Evolutionary conservation across 2,888 invertebrate species (phyloP).

Genomic region (Ormyrus pomaceus): DNA sequence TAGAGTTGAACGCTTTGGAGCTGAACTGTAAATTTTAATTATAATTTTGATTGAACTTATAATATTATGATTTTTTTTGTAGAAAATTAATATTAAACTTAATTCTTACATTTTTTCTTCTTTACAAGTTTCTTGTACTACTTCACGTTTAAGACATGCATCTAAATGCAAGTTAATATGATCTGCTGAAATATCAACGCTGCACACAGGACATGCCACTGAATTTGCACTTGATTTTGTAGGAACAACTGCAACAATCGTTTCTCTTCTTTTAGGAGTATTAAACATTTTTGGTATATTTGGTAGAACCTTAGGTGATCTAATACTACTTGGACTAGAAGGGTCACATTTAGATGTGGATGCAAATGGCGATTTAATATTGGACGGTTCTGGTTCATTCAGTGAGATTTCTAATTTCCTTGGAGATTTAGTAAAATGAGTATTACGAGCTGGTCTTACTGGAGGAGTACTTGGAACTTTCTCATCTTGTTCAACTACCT

Average conservation of each 20-base stretch:
- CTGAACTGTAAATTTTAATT: constrained; percentile 21
- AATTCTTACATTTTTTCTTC: constrained; percentile 59
- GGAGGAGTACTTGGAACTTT: constrained; percentile 52
- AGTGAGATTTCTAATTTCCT: constrained; percentile 34
- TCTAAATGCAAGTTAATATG: constrained; percentile 77
- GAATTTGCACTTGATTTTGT: constrained; percentile 53
- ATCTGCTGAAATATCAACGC: constrained; percentile 71
- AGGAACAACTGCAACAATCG: background rate
- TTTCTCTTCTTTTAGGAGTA: constrained; percentile 65
- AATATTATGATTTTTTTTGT: background rate
- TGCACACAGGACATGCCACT: constrained; percentile 77
- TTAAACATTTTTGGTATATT: constrained; percentile 61
- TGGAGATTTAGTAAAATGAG: constrained; percentile 57
- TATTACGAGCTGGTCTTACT: constrained; percentile 59
- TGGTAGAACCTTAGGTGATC: constrained; percentile 59
- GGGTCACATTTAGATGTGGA: constrained; percentile 20
- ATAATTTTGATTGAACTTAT: constrained; percentile 1
- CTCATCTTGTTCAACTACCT: constrained; percentile 16
- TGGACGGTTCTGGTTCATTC: constrained; percentile 24
- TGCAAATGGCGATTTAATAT: background rate
- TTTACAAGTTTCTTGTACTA: constrained; percentile 40
- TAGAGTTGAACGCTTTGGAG: constrained; percentile 72
- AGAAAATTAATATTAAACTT: background rate
- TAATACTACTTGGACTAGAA: constrained; percentile 65
- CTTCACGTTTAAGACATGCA: constrained; percentile 74